Base-by-base conservation (phyloP, 2,888 invertebrate species). In the Zele albiditarsus region DNA sequence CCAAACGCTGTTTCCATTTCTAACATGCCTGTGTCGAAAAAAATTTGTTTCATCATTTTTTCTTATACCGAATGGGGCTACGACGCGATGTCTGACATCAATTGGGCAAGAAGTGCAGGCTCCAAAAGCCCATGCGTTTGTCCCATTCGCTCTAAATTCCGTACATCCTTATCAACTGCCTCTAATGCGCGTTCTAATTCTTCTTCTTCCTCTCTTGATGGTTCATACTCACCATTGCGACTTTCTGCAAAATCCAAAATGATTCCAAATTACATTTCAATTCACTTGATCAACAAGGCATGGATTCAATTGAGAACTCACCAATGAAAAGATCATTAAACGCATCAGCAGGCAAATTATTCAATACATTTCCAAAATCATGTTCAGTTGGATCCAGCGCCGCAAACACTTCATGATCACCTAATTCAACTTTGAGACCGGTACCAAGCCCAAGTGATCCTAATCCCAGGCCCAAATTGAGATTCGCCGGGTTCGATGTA, bases 111-210 rank as follows among this genome's bases (percentile, higher is more conserved):
- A 79, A 91, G 82, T 75, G 89, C 86, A 28, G 94, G 93, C 84
- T 94, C 94, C 69, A 92, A 85, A 75, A 92, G 87, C 74, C 92
- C 92, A 77, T 92, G 91, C 5, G 92, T 90, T 53, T 91, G 91
- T 72, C 93, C 93, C 88, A 93, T 90, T 88, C 94, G 93, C 86
- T 94, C 94, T 82, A 94, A 89, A 75, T 93, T 93, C 88, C 94
- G 92, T 25, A 94, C 93, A 85, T 94, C 93, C 86, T 94, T 93
- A 86, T 94, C 94, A 62, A 95, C 95, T 66, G 94, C 94, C 82
- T 94, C 95, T 78, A 97, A 90, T 10, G 96, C 97, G 76, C 96
- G 93, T 86, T 97, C 96, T 82, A 97, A 90, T 88, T 97, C 97
- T 81, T 97, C 96, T 46, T 96, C 94, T 89, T 97, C 97, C 86